These are phyloP conservation scores for Ardeotis arabs DNA, from an alignment of 2,113 vertebrate genomes.

Conservation along the genomic window DNA sequence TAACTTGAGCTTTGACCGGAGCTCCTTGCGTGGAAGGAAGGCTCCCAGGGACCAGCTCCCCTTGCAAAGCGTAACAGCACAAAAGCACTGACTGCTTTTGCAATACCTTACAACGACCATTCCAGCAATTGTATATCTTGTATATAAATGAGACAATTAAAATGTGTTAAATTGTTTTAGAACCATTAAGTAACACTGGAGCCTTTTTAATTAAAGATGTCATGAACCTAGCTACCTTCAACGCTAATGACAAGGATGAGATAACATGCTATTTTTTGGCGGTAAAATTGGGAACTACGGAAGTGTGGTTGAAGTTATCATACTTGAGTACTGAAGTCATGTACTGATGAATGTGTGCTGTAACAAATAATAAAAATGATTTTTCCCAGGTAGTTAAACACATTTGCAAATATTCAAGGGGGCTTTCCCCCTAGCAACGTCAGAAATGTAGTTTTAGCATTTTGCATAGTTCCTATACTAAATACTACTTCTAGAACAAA, in stretches of 20 bases:
- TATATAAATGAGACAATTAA: not conserved
- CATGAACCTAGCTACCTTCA: not conserved
- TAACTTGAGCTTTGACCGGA: not conserved
- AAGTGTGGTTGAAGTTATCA: constrained; percentile 11
- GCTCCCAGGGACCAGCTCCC: not conserved
- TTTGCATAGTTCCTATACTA: not conserved
- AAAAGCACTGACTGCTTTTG: not conserved
- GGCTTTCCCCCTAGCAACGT: not conserved
- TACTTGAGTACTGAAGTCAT: constrained; percentile 1
- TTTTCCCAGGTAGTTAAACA: not conserved
- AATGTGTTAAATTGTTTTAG: not conserved
- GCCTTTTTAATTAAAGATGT: not conserved
- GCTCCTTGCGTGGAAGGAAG: not conserved
- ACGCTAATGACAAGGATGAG: not conserved
- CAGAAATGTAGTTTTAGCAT: not conserved
- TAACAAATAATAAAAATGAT: not conserved
- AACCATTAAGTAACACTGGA: not conserved
- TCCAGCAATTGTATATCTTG: not conserved
- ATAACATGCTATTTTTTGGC: not conserved
- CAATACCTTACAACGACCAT: not conserved
- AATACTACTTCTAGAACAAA: not conserved
- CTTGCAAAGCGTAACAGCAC: not conserved
- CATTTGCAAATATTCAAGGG: not conserved
- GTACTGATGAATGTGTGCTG: not conserved
- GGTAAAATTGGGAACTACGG: not conserved